Percentiles rank a stretch among this genome's conserved stretches.
Evolutionary conservation across 1,140 invertebrate species (phyloP).

Genomic region (Helicoverpa zea): DNA sequence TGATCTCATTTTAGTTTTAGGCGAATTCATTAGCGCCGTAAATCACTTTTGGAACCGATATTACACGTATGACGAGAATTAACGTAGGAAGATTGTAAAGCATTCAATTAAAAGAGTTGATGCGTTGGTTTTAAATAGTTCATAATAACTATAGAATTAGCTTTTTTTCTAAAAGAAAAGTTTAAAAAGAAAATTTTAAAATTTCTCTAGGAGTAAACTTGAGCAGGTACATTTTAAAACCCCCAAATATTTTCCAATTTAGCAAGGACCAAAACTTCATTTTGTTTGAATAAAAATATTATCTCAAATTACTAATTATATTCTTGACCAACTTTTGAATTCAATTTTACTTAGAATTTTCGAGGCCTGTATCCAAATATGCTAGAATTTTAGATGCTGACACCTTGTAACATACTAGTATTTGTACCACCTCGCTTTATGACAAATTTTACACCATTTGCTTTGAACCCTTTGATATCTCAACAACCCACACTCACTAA

Average conservation of each 20-base stretch:
- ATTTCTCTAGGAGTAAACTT: slow-evolving; percentile 52
- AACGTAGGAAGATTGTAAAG: slow-evolving; percentile 41
- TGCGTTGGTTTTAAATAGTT: slow-evolving; percentile 41
- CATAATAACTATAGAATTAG: slow-evolving; percentile 47
- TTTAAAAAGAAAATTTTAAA: slow-evolving; percentile 49
- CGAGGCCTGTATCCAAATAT: slow-evolving; percentile 64
- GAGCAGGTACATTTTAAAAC: slow-evolving; percentile 49
- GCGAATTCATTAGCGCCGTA: background rate
- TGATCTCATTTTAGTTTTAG: slow-evolving; percentile 9
- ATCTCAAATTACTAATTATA: slow-evolving; percentile 56
- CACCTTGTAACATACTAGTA: slow-evolving; percentile 54
- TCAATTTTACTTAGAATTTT: slow-evolving; percentile 67
- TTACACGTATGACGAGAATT: slow-evolving; percentile 26
- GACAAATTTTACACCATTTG: slow-evolving; percentile 60
- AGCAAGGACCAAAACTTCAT: slow-evolving; percentile 66
- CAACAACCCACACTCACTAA: slow-evolving; percentile 56
- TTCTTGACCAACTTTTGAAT: slow-evolving; percentile 65
- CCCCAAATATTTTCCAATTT: slow-evolving; percentile 56
- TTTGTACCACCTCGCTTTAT: slow-evolving; percentile 64
- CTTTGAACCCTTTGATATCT: slow-evolving; percentile 61
- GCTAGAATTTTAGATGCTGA: slow-evolving; percentile 59
- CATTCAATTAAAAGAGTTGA: slow-evolving; percentile 22
- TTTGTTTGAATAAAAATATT: slow-evolving; percentile 52
- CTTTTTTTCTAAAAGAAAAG: slow-evolving; percentile 50
- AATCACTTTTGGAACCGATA: slow-evolving; percentile 38